phyloP scores from a whole-genome alignment of 1,140 invertebrate species.

The Drosophila burlai region DNA sequence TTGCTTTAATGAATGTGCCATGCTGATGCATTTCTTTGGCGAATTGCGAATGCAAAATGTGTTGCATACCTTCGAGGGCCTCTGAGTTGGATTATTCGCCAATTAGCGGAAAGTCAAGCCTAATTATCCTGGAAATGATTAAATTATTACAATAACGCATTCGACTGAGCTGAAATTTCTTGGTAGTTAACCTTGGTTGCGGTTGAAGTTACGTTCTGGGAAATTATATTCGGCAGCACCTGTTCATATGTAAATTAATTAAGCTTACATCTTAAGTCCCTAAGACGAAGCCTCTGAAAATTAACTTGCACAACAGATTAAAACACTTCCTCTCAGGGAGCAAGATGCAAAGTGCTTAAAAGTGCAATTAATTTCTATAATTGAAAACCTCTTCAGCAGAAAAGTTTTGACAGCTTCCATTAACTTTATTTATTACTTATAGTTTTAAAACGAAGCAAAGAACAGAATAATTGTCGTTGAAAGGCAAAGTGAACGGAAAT shows the following conservation, averaged over 20 bases:
- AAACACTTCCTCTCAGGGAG: background rate
- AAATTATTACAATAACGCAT: background rate
- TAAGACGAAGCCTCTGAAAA: background rate
- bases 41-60: conserved; percentile 27
- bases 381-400: conserved; percentile 8
- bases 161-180: background rate
- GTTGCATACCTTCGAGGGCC: conserved; percentile 38
- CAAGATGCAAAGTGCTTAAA: conserved; percentile 3
- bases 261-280: background rate
- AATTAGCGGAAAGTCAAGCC: conserved; percentile 4
- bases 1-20: conserved; percentile 69
- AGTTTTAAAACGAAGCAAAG: background rate
- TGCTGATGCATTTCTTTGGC: conserved; percentile 50
- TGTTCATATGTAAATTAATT: background rate
- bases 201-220: background rate
- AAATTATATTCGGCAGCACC: background rate
- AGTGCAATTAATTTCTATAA: background rate
- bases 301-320: background rate
- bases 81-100: conserved; percentile 4
- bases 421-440: conserved; percentile 19
- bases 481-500: conserved; percentile 2
- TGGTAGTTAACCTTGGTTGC: background rate
- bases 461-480: conserved; percentile 3
- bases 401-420: conserved; percentile 18
- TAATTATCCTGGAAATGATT: conserved; percentile 8